Evolutionary conservation across 1,140 invertebrate genomes (phyloP).

Genomic region (Cydia amplana): DNA sequence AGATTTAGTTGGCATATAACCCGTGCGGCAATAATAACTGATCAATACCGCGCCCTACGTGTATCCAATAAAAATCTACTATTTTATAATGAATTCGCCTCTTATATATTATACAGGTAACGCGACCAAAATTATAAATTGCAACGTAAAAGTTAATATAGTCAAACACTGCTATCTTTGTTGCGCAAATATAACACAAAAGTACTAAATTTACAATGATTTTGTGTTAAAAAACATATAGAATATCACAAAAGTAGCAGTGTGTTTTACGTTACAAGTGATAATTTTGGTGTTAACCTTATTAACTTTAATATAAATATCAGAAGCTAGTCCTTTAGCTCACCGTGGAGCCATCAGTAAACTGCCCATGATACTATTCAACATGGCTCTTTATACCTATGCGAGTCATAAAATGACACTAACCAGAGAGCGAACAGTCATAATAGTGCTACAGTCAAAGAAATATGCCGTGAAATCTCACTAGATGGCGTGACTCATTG

Average conservation of each 20-base stretch:
- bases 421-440: constrained; percentile 37
- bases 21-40: constrained; percentile 44
- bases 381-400: constrained; percentile 74
- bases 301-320: constrained; percentile 57
- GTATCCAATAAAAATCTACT: constrained; percentile 61
- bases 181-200: background rate
- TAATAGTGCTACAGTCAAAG: background rate
- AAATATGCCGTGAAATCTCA: background rate
- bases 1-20: constrained; percentile 57
- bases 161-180: background rate
- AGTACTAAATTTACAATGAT: constrained; percentile 1
- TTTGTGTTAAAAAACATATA: background rate
- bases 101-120: background rate
- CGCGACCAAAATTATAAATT: background rate
- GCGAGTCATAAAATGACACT: constrained; percentile 75
- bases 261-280: constrained; percentile 44
- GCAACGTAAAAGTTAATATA: background rate
- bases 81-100: constrained; percentile 43
- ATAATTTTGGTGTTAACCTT: constrained; percentile 47
- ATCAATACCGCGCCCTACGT: constrained; percentile 32
- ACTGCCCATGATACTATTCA: constrained; percentile 61
- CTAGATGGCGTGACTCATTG: background rate
- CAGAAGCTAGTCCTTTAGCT: constrained; percentile 53
- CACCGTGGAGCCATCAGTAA: constrained; percentile 41
- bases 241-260: constrained; percentile 34